phyloP scores from a whole-genome alignment of 1,140 invertebrate species.

The Drosophila paulistorum region DNA sequence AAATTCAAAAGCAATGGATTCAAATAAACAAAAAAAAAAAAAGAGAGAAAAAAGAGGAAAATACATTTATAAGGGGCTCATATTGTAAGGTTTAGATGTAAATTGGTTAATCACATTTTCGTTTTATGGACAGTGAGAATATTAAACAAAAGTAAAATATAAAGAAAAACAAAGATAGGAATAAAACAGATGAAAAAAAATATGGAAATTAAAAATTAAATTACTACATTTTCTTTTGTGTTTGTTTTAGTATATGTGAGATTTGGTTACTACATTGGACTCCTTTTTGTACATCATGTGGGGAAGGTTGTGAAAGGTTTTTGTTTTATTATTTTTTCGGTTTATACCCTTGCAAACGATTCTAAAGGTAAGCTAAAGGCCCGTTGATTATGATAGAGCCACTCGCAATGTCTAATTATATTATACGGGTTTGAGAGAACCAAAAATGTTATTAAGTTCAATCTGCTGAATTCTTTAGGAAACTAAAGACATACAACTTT shows the following conservation, averaged over 20 bases:
- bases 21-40: conserved; percentile 47
- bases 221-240: not conserved
- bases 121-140: conserved; percentile 13
- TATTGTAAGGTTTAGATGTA: conserved; percentile 31
- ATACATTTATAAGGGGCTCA: conserved; percentile 67
- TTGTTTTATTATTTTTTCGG: not conserved
- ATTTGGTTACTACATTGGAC: conserved; percentile 9
- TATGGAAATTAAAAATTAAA: not conserved
- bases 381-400: too few relatives aligned
- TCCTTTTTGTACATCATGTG: conserved; percentile 6
- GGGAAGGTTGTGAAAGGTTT: not conserved
- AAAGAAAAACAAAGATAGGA: conserved; percentile 6
- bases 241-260: conserved; percentile 14
- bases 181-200: not conserved
- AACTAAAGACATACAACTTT: too few relatives aligned
- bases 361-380: not conserved
- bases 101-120: conserved; percentile 24
- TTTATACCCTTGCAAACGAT: not conserved
- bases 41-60: conserved; percentile 74
- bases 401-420: too few relatives aligned
- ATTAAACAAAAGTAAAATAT: conserved; percentile 1
- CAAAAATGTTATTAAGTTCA: too few relatives aligned
- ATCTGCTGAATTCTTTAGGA: too few relatives aligned
- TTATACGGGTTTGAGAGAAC: too few relatives aligned
- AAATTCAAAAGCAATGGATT: conserved; percentile 41